These are phyloP conservation scores for Apostichopus japonicus DNA, from an alignment of 35 echinoderm and acorn worm genomes.

Conservation along the genomic window DNA sequence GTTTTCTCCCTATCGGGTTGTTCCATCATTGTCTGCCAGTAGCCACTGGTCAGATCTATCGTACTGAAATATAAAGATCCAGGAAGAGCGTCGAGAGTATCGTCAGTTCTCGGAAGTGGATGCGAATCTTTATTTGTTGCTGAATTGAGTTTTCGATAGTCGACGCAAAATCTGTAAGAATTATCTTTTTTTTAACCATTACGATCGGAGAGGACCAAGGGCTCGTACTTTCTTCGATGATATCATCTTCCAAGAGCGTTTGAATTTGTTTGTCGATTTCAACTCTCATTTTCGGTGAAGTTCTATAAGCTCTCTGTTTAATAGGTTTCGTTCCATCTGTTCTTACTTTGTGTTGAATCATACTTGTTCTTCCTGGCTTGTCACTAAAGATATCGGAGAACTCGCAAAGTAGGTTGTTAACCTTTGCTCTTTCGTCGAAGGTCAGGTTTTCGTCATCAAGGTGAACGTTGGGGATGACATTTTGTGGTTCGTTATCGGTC, in stretches of 20 bases:
- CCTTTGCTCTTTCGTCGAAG: slow-evolving; percentile 10
- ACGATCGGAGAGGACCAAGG: slow-evolving; percentile 52
- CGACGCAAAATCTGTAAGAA: slow-evolving; percentile 42
- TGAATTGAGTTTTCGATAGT: slow-evolving; percentile 51
- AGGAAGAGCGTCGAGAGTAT: slow-evolving; percentile 56
- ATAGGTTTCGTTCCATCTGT: slow-evolving; percentile 52
- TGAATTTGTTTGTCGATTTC: slow-evolving; percentile 45
- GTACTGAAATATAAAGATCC: slow-evolving; percentile 48
- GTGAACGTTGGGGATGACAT: neutral
- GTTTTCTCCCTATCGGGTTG: slow-evolving; percentile 56
- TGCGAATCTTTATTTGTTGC: slow-evolving; percentile 48
- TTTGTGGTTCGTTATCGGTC: too few relatives aligned
- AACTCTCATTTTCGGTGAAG: slow-evolving; percentile 49
- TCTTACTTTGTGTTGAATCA: slow-evolving; percentile 58
- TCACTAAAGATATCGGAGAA: slow-evolving; percentile 25
- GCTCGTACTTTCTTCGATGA: slow-evolving; percentile 59
- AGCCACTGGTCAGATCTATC: slow-evolving; percentile 64
- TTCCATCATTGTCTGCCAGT: slow-evolving; percentile 53
- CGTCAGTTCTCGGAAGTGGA: slow-evolving; percentile 61
- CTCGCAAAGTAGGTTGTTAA: slow-evolving; percentile 18
- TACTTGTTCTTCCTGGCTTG: slow-evolving; percentile 21
- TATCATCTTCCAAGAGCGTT: slow-evolving; percentile 39
- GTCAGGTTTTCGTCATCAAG: slow-evolving; percentile 14
- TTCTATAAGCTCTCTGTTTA: slow-evolving; percentile 45
- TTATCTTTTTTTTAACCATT: slow-evolving; percentile 65